Percentiles rank a stretch among this genome's conserved stretches.
These are phyloP conservation scores for Rhorus exstirpatorius DNA, from an alignment of 2,888 invertebrate species.

Conservation along the genomic window DNA sequence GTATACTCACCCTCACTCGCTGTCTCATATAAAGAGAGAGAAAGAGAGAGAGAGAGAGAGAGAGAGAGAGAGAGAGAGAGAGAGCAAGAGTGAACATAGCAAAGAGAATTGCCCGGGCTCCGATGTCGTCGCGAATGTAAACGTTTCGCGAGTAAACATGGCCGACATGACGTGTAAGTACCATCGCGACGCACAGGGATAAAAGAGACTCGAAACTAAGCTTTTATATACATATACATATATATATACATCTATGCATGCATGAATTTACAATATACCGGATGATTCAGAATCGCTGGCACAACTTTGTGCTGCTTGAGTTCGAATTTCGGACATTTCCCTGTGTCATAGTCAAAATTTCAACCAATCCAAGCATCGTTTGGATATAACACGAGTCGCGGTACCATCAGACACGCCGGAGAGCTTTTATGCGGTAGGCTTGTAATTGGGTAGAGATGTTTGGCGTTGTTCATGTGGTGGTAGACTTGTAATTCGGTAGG, in stretches of 20 bases:
- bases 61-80: constrained; percentile 1
- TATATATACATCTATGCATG: constrained; percentile 5
- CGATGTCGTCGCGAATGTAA: constrained; percentile 68
- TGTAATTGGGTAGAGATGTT: no score
- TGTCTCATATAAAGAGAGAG: not conserved
- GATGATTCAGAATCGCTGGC: not conserved
- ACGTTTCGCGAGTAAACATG: constrained; percentile 67
- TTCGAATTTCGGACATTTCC: no score
- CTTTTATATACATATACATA: not conserved
- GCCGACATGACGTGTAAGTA: constrained; percentile 62
- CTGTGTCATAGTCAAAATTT: no score
- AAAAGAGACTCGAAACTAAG: constrained; percentile 56
- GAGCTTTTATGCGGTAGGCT: no score
- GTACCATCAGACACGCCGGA: no score
- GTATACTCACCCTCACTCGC: no score
- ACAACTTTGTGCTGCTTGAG: no score
- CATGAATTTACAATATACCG: constrained; percentile 17
- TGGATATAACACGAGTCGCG: no score
- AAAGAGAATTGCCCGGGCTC: constrained; percentile 59
- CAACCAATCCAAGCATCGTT: no score
- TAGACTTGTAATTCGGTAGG: no score
- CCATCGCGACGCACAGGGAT: constrained; percentile 45
- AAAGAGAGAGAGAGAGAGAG: constrained; percentile 14
- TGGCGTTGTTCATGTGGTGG: no score
- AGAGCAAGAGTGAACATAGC: constrained; percentile 28